Conservation (phyloP, 2,797 vertebrate species). For the Capromys pilorides region DNA sequence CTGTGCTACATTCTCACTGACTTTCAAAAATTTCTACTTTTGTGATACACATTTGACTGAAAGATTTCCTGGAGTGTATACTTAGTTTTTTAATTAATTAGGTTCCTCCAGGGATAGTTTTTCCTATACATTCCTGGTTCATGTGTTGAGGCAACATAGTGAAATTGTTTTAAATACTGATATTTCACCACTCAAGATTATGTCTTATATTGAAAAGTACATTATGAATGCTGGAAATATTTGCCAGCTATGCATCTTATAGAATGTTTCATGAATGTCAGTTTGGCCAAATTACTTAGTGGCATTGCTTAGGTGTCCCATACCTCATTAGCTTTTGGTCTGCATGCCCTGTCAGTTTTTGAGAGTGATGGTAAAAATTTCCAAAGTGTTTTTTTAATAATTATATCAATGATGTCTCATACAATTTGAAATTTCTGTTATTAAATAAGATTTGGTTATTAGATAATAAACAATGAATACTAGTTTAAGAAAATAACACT, state of each 20-base stretch:
- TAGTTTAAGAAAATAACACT: neutral
- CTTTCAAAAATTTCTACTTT: neutral
- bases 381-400: too few species aligned
- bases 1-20: neutral
- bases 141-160: neutral
- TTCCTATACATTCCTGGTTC: neutral
- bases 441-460: neutral
- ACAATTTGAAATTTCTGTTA: neutral
- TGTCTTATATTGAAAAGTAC: neutral
- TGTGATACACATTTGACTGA: neutral
- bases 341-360: neutral
- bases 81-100: neutral
- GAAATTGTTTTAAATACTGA: neutral
- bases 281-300: neutral
- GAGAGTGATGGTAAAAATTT: neutral
- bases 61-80: too few species aligned
- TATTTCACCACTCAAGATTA: neutral
- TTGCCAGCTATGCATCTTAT: neutral
- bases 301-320: neutral
- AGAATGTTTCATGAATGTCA: neutral
- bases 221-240: neutral
- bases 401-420: too few species aligned
- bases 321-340: neutral
- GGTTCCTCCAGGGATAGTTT: neutral
- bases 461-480: too few species aligned